A percentile compares a stretch with the other conserved stretches of the same genome.
Evolutionary conservation across 2,113 vertebrate species (phyloP).

Genomic region (Nerophis lumbriciformis): DNA sequence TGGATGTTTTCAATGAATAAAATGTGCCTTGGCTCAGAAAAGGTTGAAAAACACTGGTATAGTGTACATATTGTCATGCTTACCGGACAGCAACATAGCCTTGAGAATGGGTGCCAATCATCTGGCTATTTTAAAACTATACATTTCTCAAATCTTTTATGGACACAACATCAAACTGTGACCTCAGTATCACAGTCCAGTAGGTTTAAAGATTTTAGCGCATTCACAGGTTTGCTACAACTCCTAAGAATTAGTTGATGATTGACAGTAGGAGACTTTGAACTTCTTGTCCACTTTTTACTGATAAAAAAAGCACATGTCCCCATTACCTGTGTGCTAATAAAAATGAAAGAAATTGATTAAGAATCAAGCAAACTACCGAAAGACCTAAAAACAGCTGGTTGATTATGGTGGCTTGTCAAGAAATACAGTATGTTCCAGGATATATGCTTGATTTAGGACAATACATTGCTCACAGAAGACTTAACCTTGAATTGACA

Average conservation of each 20-base stretch:
- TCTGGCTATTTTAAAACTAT: no score
- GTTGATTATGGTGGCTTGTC: background rate
- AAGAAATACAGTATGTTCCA: background rate
- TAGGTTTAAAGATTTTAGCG: no score
- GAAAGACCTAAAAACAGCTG: background rate
- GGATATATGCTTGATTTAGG: background rate
- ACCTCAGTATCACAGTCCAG: no score
- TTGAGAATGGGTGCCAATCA: no score
- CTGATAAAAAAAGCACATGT: background rate
- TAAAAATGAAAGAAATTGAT: background rate
- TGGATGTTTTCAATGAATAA: no score
- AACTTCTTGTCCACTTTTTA: slow-evolving; percentile 4
- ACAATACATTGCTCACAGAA: background rate
- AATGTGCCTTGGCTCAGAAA: no score
- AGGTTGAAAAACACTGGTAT: no score
- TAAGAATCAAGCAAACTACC: background rate
- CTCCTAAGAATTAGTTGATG: slow-evolving; percentile 33
- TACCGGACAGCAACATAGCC: no score
- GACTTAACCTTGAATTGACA: background rate
- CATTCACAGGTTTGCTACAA: slow-evolving; percentile 6
- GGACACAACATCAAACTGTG: background rate
- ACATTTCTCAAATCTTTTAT: no score
- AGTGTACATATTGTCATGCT: no score
- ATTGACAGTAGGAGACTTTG: slow-evolving; percentile 39
- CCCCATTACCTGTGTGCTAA: no score